Evolutionary conservation across 2,888 invertebrate genomes (phyloP).

Genomic region (Agrypnus murinus): DNA sequence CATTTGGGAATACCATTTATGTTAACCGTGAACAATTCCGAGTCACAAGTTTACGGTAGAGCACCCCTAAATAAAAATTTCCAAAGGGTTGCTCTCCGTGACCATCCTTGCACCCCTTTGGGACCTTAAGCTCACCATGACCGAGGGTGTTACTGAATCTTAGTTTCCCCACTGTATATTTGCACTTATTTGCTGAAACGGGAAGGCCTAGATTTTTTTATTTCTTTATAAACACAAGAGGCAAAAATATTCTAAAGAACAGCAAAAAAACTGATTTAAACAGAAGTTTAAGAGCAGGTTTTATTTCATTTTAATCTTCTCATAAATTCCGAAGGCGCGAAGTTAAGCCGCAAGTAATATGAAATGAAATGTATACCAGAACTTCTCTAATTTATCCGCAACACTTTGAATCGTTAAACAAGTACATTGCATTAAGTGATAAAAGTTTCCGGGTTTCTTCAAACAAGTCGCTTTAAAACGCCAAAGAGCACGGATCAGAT

Average conservation of each 20-base stretch:
- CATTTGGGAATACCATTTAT: slow-evolving; percentile 22
- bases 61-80: slow-evolving; percentile 28
- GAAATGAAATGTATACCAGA: slow-evolving; percentile 30
- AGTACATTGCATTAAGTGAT: slow-evolving; percentile 24
- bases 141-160: slow-evolving; percentile 20
- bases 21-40: neutral
- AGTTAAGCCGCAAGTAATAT: slow-evolving; percentile 35
- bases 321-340: slow-evolving; percentile 35
- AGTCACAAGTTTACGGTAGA: neutral
- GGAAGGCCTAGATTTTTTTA: neutral
- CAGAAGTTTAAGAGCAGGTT: slow-evolving; percentile 22
- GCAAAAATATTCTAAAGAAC: slow-evolving; percentile 7
- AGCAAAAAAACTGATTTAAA: slow-evolving; percentile 26
- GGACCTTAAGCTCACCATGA: slow-evolving; percentile 15
- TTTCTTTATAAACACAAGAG: neutral
- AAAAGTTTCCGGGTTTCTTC: slow-evolving; percentile 14
- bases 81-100: slow-evolving; percentile 4
- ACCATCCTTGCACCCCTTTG: slow-evolving; percentile 1
- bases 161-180: slow-evolving; percentile 32
- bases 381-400: slow-evolving; percentile 36
- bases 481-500: slow-evolving; percentile 23
- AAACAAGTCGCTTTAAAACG: neutral
- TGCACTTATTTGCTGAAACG: slow-evolving; percentile 26
- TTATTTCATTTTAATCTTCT: slow-evolving; percentile 34
- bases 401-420: slow-evolving; percentile 29